phyloP scores from a whole-genome alignment of 2,888 invertebrate species.

The Cryptophagus acutangulus region DNA sequence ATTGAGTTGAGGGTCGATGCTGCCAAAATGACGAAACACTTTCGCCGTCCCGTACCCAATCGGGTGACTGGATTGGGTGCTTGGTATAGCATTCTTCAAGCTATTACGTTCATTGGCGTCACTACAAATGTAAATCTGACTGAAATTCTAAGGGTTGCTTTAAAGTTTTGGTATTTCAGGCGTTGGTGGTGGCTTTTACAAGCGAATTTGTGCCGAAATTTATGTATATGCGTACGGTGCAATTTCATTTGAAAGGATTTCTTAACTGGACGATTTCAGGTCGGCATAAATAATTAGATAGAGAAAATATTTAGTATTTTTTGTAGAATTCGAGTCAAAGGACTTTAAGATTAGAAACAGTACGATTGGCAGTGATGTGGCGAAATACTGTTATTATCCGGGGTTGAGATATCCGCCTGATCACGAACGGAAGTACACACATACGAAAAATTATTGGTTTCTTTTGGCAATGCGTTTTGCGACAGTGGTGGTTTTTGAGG shows the following conservation, averaged over 20 bases:
- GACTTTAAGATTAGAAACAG: conserved; percentile 24
- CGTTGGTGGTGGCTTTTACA: conserved; percentile 39
- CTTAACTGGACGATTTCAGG: conserved; percentile 33
- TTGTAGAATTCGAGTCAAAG: conserved; percentile 29
- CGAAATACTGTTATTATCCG: conserved; percentile 42
- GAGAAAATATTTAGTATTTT: conserved; percentile 5
- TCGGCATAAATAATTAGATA: conserved; percentile 14
- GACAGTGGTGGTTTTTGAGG: conserved; percentile 60
- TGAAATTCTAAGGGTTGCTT: not conserved
- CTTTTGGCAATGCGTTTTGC: conserved; percentile 53
- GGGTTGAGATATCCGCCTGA: conserved; percentile 42
- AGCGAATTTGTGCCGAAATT: conserved; percentile 33
- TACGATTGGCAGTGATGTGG: no score
- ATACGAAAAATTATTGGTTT: conserved; percentile 53
- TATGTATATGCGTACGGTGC: conserved; percentile 21
- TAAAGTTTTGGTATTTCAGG: conserved; percentile 28
- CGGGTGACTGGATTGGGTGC: conserved; percentile 32
- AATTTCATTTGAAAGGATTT: conserved; percentile 23
- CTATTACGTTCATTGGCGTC: conserved; percentile 37
- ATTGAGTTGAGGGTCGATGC: conserved; percentile 52
- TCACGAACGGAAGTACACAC: conserved; percentile 36
- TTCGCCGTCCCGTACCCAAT: conserved; percentile 34
- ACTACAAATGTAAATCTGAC: conserved; percentile 36
- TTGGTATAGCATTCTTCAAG: conserved; percentile 39
- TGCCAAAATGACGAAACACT: conserved; percentile 29